Base-by-base conservation (phyloP, 1,140 invertebrate species). In the Leptopilina boulardi region DNA sequence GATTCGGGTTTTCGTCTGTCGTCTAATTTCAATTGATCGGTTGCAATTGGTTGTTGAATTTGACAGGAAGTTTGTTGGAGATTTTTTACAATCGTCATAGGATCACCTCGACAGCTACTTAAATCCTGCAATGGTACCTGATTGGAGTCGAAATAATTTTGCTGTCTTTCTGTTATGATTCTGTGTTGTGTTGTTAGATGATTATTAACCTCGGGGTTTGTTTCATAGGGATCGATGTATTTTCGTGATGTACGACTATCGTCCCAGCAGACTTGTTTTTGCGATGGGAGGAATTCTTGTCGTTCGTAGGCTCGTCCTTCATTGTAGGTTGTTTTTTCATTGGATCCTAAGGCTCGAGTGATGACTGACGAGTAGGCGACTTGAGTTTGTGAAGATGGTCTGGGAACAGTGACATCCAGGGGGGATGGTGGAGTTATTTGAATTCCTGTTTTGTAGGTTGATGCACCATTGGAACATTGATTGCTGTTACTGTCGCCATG, bases 71-170 rank as follows among this genome's bases (percentile, higher is more conserved):
- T 91, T 84, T 93, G 93, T 77, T 94, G 94, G 74, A 95, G 89
- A 88, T 94, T 94, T 88, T 95, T 95, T 18, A 95, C 94, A 83
- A 95, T 94, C 87, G 92, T 94, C 94, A 95, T 95, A 6, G 94
- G 94, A 83, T 95, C 94, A 23, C 94, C 94, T 70, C 94, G 89
- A 87, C 94, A 95, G 84, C 94, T 94, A 41, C 93, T 94, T 23
- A 95, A 88, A 89, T 95, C 94, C 88, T 95, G 94, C 79, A 95
- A 87, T 23, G 92, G 92, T 70, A 95, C 92, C 87, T 92, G 91
- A 80, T 85, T 89, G 0, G 92, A 85, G 75, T 94, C 93, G 76
- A 93, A 93, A 80, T 93, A 94, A 9, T 89, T 81, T 82, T 92
- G 92, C 77, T 92, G 89, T 44, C 88, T 84, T 15, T 90, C 87